Evolutionary conservation across 2,888 invertebrate species (phyloP), one percentile per base, ranked within the genome.

Genomic region (Lordiphosa fenestrarum): DNA sequence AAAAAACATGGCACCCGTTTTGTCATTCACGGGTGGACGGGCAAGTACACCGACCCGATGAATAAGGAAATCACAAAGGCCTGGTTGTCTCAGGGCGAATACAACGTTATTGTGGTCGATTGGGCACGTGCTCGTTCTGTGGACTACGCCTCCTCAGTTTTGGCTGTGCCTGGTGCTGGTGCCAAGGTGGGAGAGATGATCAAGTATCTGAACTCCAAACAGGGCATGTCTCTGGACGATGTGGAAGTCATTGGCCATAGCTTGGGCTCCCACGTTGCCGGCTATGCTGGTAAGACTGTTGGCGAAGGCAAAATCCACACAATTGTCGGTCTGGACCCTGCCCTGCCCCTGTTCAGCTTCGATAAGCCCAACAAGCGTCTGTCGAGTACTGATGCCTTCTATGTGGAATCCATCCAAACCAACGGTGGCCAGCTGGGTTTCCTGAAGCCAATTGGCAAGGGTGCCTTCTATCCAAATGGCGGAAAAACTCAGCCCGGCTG

Each of bases 91-190:
- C 88, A 90, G 6, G 92, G 91, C 33, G 91, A 92, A 58, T 87
- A 91, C 61, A 93, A 93, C 63, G 90, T 93, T 40, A 91, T 93
- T 41, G 90, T 91, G 1, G 91, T 93, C 1, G 92, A 93, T 71
- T 93, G 92, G 92, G 89, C 88, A 0, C 91, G 91, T 2, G 91
- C 92, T 0, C 73, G 76, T 9, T 92, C 91, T 55, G 87, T 91
- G 0, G 92, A 92, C 66, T 92, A 92, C 65, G 88, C 91, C 36
- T 82, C 91, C 7, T 92, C 92, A 0, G 91, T 91, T 41, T 89
- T 91, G 6, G 81, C 76, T 13, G 85, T 88, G 10, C 64, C 77
- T 5, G 71, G 57, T 9, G 86, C 85, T 41, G 89, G 88, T 0
- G 55, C 51, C 25, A 74, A 77, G 21, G 70, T 86, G 0, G 89